Evolutionary conservation across 2,113 vertebrate species (phyloP).

Genomic region (Malurus cyaneus): DNA sequence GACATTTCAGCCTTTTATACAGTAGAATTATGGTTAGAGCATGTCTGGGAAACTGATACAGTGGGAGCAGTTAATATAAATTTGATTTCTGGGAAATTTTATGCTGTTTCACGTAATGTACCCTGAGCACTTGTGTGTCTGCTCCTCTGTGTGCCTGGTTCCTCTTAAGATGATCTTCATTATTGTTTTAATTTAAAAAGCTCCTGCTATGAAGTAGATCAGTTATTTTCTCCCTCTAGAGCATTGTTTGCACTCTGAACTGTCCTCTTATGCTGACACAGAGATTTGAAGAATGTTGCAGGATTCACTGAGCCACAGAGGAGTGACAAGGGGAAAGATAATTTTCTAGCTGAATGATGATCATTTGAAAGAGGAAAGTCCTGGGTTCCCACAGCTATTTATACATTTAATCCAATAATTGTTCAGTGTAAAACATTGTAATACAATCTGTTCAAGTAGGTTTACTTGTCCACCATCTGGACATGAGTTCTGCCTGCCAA

Average conservation of each 20-base stretch:
- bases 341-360: conserved; percentile 17
- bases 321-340: neutral
- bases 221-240: neutral
- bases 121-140: neutral
- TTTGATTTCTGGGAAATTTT: neutral
- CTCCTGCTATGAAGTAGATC: neutral
- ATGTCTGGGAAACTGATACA: neutral
- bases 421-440: conserved; percentile 4
- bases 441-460: conserved; percentile 33
- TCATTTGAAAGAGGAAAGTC: neutral
- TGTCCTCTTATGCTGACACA: neutral
- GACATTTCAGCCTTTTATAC: neutral
- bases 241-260: neutral
- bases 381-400: conserved; percentile 26
- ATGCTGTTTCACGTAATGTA: neutral
- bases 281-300: neutral
- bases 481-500: neutral
- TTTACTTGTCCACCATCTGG: conserved; percentile 53
- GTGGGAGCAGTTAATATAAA: neutral
- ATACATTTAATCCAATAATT: conserved; percentile 35
- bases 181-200: neutral
- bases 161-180: neutral
- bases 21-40: neutral
- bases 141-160: neutral
- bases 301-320: neutral